A percentile compares a stretch with the other conserved stretches of the same genome.
Conservation (phyloP, 2,888 invertebrate genomes). For the Papilio elwesi region DNA sequence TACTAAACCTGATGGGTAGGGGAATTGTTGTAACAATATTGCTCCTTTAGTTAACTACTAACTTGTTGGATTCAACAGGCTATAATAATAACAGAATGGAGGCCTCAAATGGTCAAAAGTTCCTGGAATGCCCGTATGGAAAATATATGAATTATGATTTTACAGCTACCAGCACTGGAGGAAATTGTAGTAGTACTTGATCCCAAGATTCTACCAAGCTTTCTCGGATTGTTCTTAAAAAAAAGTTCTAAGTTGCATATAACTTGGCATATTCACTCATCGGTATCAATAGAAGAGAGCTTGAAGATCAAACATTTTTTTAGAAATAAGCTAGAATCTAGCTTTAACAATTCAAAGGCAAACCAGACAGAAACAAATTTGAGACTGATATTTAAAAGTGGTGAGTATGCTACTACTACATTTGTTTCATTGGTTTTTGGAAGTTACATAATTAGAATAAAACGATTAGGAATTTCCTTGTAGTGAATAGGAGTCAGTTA, state of each 20-base stretch:
- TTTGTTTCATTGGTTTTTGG: not conserved
- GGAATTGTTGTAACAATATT: too few relatives aligned
- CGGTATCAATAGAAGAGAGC: constrained; percentile 76
- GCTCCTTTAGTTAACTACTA: too few relatives aligned
- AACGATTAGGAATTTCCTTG: too few relatives aligned
- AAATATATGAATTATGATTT: constrained; percentile 43
- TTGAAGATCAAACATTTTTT: constrained; percentile 67
- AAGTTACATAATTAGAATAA: too few relatives aligned
- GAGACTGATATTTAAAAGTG: constrained; percentile 90
- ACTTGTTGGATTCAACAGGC: too few relatives aligned
- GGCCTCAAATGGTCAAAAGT: too few relatives aligned
- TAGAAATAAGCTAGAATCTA: constrained; percentile 53
- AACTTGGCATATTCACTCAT: constrained; percentile 86
- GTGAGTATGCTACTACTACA: constrained; percentile 71
- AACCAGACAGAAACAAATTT: constrained; percentile 75
- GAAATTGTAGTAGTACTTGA: constrained; percentile 88
- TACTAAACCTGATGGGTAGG: too few relatives aligned
- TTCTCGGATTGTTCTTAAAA: constrained; percentile 85
- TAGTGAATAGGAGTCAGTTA: too few relatives aligned
- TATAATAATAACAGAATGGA: too few relatives aligned
- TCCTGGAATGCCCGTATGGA: not conserved
- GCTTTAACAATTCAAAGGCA: not conserved
- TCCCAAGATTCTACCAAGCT: constrained; percentile 87
- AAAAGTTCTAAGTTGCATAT: constrained; percentile 82
- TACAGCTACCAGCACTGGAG: constrained; percentile 71